Conservation (phyloP, 2,113 vertebrate genomes). For the Atherinomorus stipes region DNA sequence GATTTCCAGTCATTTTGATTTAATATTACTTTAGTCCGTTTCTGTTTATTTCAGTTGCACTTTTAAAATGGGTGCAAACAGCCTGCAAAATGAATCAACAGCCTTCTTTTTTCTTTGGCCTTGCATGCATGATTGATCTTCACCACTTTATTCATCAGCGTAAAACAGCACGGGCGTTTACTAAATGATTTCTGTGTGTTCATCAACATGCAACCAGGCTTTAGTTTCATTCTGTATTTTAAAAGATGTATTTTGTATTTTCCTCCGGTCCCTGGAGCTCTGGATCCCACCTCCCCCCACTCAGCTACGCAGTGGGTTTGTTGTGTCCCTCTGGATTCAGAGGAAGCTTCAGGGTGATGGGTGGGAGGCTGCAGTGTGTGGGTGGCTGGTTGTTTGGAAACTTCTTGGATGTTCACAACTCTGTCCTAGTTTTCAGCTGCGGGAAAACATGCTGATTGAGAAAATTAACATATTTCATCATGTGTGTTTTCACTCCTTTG, state of each 20-base stretch:
- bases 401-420: slow-evolving; percentile 20
- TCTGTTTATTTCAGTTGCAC: no score
- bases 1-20: no score
- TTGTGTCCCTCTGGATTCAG: slow-evolving; percentile 33
- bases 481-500: background rate
- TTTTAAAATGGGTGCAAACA: no score
- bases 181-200: no score
- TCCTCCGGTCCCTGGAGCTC: slow-evolving; percentile 22
- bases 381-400: background rate
- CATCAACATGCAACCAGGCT: background rate
- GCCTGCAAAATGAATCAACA: no score
- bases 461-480: background rate
- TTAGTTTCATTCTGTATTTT: background rate
- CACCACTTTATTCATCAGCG: no score
- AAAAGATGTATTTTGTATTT: background rate
- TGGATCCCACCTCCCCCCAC: slow-evolving; percentile 10
- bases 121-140: no score
- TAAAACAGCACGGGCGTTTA: no score
- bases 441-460: slow-evolving; percentile 64
- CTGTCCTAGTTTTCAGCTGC: slow-evolving; percentile 61
- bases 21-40: no score
- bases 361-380: background rate
- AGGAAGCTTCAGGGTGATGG: slow-evolving; percentile 38
- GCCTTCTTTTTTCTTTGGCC: no score
- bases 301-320: slow-evolving; percentile 17